These are phyloP conservation scores for Mormyrops boulengeri DNA, from an alignment of 2,797 vertebrate species.

Conservation along the genomic window DNA sequence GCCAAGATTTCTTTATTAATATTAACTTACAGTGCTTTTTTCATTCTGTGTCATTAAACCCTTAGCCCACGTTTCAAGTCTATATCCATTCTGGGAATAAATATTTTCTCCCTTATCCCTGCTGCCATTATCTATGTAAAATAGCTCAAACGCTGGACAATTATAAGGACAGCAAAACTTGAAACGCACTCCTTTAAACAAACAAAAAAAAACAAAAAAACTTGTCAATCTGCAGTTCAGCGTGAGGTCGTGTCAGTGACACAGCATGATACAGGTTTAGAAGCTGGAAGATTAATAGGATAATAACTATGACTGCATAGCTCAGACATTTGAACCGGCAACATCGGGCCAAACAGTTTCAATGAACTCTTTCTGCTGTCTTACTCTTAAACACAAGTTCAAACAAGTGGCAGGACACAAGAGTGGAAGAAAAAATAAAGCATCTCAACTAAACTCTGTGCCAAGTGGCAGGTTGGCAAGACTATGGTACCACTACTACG, in stretches of 20 bases:
- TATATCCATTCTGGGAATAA: neutral
- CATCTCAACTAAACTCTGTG: slow-evolving; percentile 35
- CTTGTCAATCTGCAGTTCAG: slow-evolving; percentile 49
- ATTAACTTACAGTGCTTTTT: neutral
- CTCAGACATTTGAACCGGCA: slow-evolving; percentile 60
- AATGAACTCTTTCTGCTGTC: slow-evolving; percentile 43
- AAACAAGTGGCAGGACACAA: slow-evolving; percentile 54
- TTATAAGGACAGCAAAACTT: slow-evolving; percentile 24
- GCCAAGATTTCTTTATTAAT: slow-evolving; percentile 33
- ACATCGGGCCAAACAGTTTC: slow-evolving; percentile 48
- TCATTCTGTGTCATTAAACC: neutral
- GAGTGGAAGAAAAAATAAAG: slow-evolving; percentile 33
- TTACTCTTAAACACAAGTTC: slow-evolving; percentile 58
- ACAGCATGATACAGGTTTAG: slow-evolving; percentile 40
- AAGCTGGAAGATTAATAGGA: slow-evolving; percentile 52
- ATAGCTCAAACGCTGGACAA: slow-evolving; percentile 30
- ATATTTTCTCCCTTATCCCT: slow-evolving; percentile 16
- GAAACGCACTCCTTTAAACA: neutral
- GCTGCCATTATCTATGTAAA: slow-evolving; percentile 24
- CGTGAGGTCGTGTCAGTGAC: slow-evolving; percentile 48
- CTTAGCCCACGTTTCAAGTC: slow-evolving; percentile 25
- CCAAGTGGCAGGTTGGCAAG: slow-evolving; percentile 39
- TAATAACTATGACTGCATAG: slow-evolving; percentile 56
- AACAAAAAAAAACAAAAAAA: slow-evolving; percentile 10
- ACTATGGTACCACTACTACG: slow-evolving; percentile 26